phyloP scores from a whole-genome alignment of 1,140 invertebrate species.

The Teleopsis dalmanni region DNA sequence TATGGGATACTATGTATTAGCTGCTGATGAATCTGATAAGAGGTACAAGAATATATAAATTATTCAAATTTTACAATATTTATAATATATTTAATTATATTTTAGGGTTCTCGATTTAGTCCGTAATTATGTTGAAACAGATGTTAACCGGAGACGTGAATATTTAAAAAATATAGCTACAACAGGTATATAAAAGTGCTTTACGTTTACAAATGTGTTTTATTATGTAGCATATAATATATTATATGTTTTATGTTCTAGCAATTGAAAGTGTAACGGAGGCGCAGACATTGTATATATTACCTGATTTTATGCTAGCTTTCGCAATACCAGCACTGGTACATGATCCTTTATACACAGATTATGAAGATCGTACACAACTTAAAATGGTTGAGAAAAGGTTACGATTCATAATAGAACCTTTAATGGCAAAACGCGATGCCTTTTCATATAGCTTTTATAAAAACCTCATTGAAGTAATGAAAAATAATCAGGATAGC shows the following conservation, averaged over 20 bases:
- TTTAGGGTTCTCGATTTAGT: conserved; percentile 30
- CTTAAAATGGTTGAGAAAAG: conserved; percentile 74
- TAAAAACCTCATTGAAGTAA: conserved; percentile 83
- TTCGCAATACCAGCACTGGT: conserved; percentile 90
- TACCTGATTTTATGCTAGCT: conserved; percentile 93
- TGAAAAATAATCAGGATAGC: conserved; percentile 87
- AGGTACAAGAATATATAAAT: conserved; percentile 21
- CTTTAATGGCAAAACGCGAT: conserved; percentile 85
- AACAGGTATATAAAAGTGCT: conserved; percentile 26
- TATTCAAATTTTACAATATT: conserved; percentile 19
- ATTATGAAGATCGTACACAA: conserved; percentile 65
- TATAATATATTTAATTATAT: not conserved
- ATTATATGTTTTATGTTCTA: not conserved
- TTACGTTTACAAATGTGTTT: not conserved
- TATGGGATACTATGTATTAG: conserved; percentile 90
- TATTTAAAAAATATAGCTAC: conserved; percentile 75
- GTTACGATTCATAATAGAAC: conserved; percentile 89
- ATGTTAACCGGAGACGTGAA: conserved; percentile 83
- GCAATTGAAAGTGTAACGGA: conserved; percentile 44
- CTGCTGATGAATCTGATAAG: conserved; percentile 76
- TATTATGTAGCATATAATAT: not conserved
- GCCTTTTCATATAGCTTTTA: conserved; percentile 95
- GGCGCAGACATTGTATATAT: conserved; percentile 72
- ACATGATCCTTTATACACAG: conserved; percentile 78
- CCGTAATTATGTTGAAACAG: conserved; percentile 47